These are phyloP conservation scores for Catotricha subobsoleta DNA, from an alignment of 2,888 invertebrate genomes.

Conservation along the genomic window DNA sequence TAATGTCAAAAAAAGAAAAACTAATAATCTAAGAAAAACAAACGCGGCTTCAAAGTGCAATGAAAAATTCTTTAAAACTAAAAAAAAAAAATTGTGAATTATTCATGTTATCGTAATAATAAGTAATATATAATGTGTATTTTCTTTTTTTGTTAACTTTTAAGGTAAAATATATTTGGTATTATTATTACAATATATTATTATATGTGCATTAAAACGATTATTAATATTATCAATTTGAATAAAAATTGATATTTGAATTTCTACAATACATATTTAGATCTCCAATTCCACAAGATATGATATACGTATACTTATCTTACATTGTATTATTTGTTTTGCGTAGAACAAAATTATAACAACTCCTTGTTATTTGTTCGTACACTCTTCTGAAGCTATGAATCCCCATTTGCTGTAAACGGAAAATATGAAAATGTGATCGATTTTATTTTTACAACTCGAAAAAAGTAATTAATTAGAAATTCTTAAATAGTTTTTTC, in stretches of 20 bases:
- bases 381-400: constrained; percentile 18
- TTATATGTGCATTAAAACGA: too few species aligned
- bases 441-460: not conserved
- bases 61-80: not conserved
- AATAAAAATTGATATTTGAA: too few species aligned
- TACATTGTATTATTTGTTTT: not conserved
- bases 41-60: too few species aligned
- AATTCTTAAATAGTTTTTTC: not conserved
- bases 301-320: not conserved
- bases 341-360: constrained; percentile 13
- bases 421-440: not conserved
- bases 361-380: constrained; percentile 18
- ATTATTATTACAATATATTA: too few species aligned
- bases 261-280: too few species aligned
- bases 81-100: not conserved
- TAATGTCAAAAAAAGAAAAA: too few species aligned
- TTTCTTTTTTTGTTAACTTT: too few species aligned
- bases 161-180: too few species aligned
- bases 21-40: too few species aligned
- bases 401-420: constrained; percentile 18
- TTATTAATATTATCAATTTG: too few species aligned
- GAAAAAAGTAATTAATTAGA: not conserved
- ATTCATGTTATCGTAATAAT: not conserved
- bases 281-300: not conserved
- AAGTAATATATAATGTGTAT: not conserved